Evolutionary conservation across 1,140 invertebrate genomes (phyloP).

Genomic region (Drosophila erecta): DNA sequence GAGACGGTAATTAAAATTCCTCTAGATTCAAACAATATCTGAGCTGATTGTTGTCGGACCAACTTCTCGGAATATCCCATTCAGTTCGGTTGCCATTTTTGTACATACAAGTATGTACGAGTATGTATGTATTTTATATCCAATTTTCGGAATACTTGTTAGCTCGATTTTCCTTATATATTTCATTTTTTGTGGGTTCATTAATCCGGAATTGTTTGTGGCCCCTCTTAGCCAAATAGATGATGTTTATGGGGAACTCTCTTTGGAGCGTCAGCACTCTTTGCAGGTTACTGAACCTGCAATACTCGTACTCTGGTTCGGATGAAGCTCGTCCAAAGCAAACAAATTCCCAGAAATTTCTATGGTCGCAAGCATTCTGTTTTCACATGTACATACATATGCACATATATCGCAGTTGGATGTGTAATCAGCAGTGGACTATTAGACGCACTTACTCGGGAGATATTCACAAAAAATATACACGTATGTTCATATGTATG

Average conservation of each 20-base stretch:
- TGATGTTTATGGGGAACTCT: slow-evolving; percentile 29
- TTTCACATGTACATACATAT: slow-evolving; percentile 3
- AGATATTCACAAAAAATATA: background rate
- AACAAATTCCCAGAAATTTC: slow-evolving; percentile 41
- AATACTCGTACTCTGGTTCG: background rate
- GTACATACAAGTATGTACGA: too few relatives aligned
- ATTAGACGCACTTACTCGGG: background rate
- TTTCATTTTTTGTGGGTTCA: slow-evolving; percentile 28
- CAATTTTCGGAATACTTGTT: slow-evolving; percentile 43
- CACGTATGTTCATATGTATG: background rate
- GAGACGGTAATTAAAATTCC: slow-evolving; percentile 46
- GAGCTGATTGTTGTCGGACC: slow-evolving; percentile 34
- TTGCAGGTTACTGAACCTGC: slow-evolving; percentile 43
- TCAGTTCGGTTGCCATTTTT: slow-evolving; percentile 21
- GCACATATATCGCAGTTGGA: background rate
- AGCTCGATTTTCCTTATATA: slow-evolving; percentile 30
- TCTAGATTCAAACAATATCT: slow-evolving; percentile 40
- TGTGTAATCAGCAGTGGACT: slow-evolving; percentile 14
- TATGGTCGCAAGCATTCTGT: slow-evolving; percentile 15
- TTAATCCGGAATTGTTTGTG: slow-evolving; percentile 39
- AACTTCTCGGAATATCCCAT: slow-evolving; percentile 33
- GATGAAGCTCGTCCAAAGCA: slow-evolving; percentile 16
- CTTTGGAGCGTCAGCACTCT: slow-evolving; percentile 16
- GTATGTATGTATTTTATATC: background rate
- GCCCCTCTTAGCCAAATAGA: slow-evolving; percentile 33